Base-by-base conservation (phyloP, 2,113 vertebrate genomes). In the Isurus oxyrinchus region DNA sequence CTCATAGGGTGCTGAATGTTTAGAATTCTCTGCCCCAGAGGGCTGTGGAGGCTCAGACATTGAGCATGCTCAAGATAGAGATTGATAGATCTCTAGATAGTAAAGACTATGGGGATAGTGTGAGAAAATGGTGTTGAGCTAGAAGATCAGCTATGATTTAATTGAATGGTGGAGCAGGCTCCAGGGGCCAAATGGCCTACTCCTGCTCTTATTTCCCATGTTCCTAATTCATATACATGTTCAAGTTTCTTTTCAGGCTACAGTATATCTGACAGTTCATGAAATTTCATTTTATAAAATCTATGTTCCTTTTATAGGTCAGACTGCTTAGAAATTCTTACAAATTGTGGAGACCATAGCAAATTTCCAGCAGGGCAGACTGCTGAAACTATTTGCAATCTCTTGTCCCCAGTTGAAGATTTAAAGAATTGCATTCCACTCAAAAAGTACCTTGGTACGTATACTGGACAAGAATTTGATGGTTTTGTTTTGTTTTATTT, bases 251-350 rank as follows among this genome's bases (percentile, higher is more conserved):
- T 91, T 49, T 91, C 10, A 59, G 72, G 35, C 35, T 5, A 55
- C 3, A 35, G 4, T 23, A 3, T 94, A 49, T 53, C 49, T 95
- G 61, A 69, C 14, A 44, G 13, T 72, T 95, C 66, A 3, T 69
- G 27, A 1, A 63, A 21, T 35, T 94, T n/a, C 1, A 94, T 94
- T 19, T 95, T 72, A 53, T 66, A 72, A 94, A 94, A 67, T 67
- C 61, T 94, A 3, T 55, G 96, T 23, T 90, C 19, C 59, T 5
- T 96, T 90, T 91, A 96, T 97, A 99, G 99, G 97, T 99, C 99
- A 84, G 99, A 99, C 97, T 99, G 99, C 97, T 98, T 99, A 96
- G 98, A 99, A 97, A 99, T 99, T 97, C 97, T 99, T 96, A 99
- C 98, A 96, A 99, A 99, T 97, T 99, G 99, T 97, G 99, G 99